Evolutionary conservation across 1,140 invertebrate species (phyloP).

Genomic region (Pseudomyrmex gracilis): DNA sequence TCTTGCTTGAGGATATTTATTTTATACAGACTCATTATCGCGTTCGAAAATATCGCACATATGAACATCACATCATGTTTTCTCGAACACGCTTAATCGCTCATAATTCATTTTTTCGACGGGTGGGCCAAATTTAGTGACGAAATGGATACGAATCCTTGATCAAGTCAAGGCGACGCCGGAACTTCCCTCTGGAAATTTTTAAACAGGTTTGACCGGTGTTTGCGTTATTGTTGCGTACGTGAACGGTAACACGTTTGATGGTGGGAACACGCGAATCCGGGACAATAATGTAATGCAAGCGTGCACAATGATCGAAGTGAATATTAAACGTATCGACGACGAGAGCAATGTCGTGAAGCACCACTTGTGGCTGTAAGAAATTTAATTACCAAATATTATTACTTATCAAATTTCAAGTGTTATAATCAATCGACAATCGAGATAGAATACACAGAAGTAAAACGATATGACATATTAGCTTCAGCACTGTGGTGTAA

Average conservation of each 20-base stretch:
- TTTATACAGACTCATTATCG: not conserved
- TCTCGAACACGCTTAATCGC: constrained; percentile 20
- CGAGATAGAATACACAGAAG: not conserved
- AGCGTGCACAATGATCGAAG: constrained; percentile 20
- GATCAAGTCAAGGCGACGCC: constrained; percentile 65
- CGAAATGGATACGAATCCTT: constrained; percentile 58
- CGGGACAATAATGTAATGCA: constrained; percentile 67
- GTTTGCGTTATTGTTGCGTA: constrained; percentile 10
- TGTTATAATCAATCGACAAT: too few species aligned
- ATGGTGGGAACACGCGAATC: constrained; percentile 56
- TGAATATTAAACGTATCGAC: not conserved
- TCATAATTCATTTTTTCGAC: constrained; percentile 35
- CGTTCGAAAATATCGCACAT: not conserved
- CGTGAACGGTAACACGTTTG: constrained; percentile 25
- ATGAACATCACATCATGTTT: constrained; percentile 14
- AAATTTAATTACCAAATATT: constrained; percentile 31
- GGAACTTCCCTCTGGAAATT: constrained; percentile 63
- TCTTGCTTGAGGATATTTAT: constrained; percentile 27
- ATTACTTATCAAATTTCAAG: not conserved
- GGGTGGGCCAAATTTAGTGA: constrained; percentile 7
- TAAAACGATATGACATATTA: not conserved
- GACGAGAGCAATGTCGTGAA: not conserved
- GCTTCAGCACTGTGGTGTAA: not conserved
- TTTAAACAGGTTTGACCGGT: constrained; percentile 68
- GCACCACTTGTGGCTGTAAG: constrained; percentile 6